Base-by-base conservation (phyloP, 2,113 vertebrate species). In the Carassius auratus region DNA sequence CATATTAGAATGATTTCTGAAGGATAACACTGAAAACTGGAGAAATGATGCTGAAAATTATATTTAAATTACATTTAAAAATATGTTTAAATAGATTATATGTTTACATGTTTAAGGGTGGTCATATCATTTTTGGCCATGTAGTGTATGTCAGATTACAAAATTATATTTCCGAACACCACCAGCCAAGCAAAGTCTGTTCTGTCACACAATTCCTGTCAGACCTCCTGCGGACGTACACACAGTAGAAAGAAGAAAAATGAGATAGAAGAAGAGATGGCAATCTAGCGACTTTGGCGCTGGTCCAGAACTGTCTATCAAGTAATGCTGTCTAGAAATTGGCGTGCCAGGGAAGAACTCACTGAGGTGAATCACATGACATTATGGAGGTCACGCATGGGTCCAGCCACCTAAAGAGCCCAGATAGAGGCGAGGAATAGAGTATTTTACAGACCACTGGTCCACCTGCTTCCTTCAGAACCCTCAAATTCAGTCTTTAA, bases 401-500 rank as follows among this genome's bases (percentile, higher is more conserved):
- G 75, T 52, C 33, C 87, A 83, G 79, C 81, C 73, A 69, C 78
- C 87, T 84, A 73, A 89, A 76, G 86, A 76, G 64, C 73, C 45
- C 64, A 50, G 66, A 42, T 81, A 82, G 48, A 76, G 82, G 86
- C 85, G 68, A 55, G 84, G 87, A 78, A 87, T 85, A 86, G 87
- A 62, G 79, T 79, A 80, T 68, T 87, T 84, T 78, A 87, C 85
- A 90, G 87, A 66, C 89, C 74, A 73, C 17, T 87, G 87, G 83
- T 89, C 55, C 85, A 85, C 73, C 83, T 86, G 48, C 73, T 85
- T 75, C 69, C 86, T 85, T 75, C 89, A 79, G 89, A 87, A 89
- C 83, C 79, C 88, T 88, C 84, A 88, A 81, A 90, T 87, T 75
- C 80, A 57, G 84, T 85, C 87, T 90, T 80, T 89, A 90, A 90